Conservation (phyloP, 2,888 invertebrate genomes). For the Leptopilina drosophilae region DNA sequence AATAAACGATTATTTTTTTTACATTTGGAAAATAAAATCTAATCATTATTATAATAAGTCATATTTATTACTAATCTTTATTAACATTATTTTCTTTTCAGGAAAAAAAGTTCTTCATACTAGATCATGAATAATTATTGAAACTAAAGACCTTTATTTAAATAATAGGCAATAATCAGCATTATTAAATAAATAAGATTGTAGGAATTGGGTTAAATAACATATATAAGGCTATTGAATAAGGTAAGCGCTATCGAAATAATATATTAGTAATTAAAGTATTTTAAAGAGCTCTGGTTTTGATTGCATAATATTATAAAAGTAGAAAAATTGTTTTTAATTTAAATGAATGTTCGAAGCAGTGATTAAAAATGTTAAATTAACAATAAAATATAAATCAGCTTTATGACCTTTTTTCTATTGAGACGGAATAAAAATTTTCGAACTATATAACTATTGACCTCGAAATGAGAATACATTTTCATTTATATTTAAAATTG, state of each 20-base stretch:
- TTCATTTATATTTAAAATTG: slow-evolving; percentile 6
- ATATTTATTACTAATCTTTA: too few species aligned
- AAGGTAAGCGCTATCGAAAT: background rate
- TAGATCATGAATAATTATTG: too few species aligned
- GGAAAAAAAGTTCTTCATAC: too few species aligned
- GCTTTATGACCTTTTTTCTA: too few species aligned
- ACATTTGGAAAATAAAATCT: too few species aligned
- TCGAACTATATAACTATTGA: slow-evolving; percentile 4
- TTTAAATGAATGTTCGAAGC: too few species aligned
- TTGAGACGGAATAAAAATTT: background rate
- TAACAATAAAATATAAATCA: background rate
- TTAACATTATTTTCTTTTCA: too few species aligned
- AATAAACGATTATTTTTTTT: too few species aligned
- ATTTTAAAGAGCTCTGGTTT: background rate
- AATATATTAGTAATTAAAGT: background rate
- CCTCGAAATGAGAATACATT: slow-evolving; percentile 2
- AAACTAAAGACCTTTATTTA: too few species aligned
- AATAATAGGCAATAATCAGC: background rate
- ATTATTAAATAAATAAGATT: slow-evolving; percentile 5
- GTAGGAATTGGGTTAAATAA: background rate
- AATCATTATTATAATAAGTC: too few species aligned
- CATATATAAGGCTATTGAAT: background rate
- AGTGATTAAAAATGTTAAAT: background rate
- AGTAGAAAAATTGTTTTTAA: too few species aligned
- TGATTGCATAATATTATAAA: too few species aligned